phyloP scores from a whole-genome alignment of 2,797 vertebrate genomes.

The Prionace glauca region DNA sequence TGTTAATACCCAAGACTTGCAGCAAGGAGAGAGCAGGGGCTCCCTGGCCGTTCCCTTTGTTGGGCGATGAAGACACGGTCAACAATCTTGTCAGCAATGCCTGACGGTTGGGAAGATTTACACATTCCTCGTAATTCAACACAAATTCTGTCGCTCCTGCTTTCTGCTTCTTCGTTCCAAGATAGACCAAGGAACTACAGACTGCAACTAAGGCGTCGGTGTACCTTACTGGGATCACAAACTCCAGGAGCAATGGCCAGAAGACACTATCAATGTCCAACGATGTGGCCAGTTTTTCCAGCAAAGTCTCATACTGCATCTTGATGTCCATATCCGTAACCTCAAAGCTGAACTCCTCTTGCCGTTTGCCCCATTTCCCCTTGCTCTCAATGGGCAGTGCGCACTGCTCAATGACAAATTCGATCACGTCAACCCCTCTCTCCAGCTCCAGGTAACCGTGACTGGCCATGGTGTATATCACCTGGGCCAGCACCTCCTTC shows the following conservation, averaged over 20 bases:
- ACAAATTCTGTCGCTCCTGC: neutral
- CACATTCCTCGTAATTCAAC: neutral
- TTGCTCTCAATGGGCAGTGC: neutral
- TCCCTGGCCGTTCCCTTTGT: neutral
- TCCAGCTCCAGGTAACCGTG: neutral
- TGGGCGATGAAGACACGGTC: neutral
- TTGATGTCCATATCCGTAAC: neutral
- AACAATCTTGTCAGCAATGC: neutral
- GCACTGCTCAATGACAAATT: neutral
- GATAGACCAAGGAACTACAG: neutral
- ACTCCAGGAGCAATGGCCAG: slow-evolving; percentile 18
- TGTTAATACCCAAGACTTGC: neutral
- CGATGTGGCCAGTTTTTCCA: neutral
- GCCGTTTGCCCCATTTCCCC: too few species aligned
- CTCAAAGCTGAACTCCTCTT: too few species aligned
- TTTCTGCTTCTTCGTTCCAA: slow-evolving; percentile 2
- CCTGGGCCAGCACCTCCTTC: neutral
- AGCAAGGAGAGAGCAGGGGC: neutral
- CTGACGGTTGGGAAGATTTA: neutral
- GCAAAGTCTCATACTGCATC: neutral
- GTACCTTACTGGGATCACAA: neutral
- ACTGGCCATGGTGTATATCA: slow-evolving; percentile 2
- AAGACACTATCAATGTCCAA: neutral
- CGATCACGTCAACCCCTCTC: neutral
- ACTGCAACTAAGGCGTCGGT: neutral